Conservation (phyloP, 2,888 invertebrate genomes). For the Drosophila quinaria region DNA sequence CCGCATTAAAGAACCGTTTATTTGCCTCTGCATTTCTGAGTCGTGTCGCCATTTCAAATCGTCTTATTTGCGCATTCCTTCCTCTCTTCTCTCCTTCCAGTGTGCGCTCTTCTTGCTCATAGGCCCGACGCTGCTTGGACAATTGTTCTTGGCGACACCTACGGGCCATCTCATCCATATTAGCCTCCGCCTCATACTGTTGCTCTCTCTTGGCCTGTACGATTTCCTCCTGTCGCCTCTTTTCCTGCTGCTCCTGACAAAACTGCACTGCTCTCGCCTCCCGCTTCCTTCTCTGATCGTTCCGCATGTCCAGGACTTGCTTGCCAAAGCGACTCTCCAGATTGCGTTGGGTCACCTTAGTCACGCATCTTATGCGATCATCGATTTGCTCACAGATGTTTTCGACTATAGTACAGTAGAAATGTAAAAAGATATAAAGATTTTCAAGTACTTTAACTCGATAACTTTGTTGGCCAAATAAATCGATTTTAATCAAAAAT, state of each 20-base stretch:
- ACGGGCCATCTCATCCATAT: conserved; percentile 44
- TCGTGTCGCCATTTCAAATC: conserved; percentile 61
- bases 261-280: conserved; percentile 27
- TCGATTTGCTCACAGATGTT: conserved; percentile 59
- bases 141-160: conserved; percentile 20
- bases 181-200: conserved; percentile 4
- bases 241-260: conserved; percentile 22
- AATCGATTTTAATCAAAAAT: no score
- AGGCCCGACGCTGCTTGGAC: conserved; percentile 51
- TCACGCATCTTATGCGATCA: conserved; percentile 59
- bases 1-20: conserved; percentile 7
- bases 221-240: conserved; percentile 7
- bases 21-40: conserved; percentile 50
- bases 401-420: no score
- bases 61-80: conserved; percentile 38
- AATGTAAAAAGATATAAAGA: no score
- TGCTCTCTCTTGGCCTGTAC: conserved; percentile 1
- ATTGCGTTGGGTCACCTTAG: conserved; percentile 28
- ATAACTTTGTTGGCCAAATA: no score
- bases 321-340: conserved; percentile 25
- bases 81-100: conserved; percentile 15
- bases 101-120: conserved; percentile 42
- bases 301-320: conserved; percentile 32
- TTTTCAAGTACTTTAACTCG: no score
- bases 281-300: neutral